phyloP scores from a whole-genome alignment of 2,113 vertebrate genomes.

The Gymnogyps californianus region DNA sequence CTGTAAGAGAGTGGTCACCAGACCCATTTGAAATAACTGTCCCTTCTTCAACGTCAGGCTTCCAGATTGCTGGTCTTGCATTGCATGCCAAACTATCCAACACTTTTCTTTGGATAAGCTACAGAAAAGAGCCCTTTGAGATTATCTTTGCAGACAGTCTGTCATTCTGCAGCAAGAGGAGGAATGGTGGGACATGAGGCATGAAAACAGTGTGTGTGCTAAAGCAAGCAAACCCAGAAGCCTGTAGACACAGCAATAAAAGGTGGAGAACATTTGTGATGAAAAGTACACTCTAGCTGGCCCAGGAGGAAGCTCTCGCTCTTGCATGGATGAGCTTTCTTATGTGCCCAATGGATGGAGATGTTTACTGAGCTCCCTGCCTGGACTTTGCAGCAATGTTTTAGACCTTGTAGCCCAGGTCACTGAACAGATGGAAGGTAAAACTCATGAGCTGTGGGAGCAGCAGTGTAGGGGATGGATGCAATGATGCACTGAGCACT shows the following conservation, averaged over 20 bases:
- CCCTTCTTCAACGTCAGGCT: not conserved
- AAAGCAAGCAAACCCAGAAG: not conserved
- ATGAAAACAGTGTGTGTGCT: not conserved
- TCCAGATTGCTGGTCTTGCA: not conserved
- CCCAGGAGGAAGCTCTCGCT: rapidly evolving
- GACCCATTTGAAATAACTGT: not conserved
- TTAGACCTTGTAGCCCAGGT: not conserved
- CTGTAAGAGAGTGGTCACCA: not conserved
- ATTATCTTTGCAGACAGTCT: not conserved
- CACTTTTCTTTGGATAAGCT: not conserved
- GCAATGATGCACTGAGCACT: not conserved
- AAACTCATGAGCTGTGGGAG: not conserved
- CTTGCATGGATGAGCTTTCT: not conserved
- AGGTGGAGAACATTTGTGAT: not conserved
- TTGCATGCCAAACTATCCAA: not conserved
- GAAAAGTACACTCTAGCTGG: not conserved
- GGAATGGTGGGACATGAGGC: not conserved
- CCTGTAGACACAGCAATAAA: not conserved
- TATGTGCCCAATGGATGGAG: not conserved
- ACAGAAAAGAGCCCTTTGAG: not conserved
- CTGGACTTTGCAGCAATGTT: not conserved
- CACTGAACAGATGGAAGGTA: not conserved
- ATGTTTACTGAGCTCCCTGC: not conserved
- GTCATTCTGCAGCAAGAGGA: not conserved
- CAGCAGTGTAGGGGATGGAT: not conserved